Evolutionary conservation across 2,888 invertebrate species (phyloP), one percentile per base, ranked within the genome.

Genomic region (Steinernema hermaphroditum): DNA sequence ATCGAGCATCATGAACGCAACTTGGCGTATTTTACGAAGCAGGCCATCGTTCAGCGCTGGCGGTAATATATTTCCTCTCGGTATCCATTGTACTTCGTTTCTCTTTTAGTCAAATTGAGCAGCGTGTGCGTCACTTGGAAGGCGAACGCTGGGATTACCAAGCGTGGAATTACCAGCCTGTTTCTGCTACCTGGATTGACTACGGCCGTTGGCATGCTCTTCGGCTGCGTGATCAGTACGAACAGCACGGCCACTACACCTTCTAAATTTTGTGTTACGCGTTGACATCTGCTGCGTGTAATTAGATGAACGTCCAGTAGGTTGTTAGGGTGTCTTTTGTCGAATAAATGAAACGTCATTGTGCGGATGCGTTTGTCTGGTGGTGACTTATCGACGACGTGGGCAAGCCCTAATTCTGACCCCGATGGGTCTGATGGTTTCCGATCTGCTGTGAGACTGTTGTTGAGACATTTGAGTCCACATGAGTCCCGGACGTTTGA

Each of bases 131-230:
- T 77, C 84, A 84, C 77, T 76, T 84, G 62, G 80, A 84, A 75
- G 82, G 83, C 19, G 82, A 84, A 74, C 78, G 83, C 70, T 82
- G 82, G 81, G 84, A 84, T 73, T 84, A 85, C 77, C 85, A 85
- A 77, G 84, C 80, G 29, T 85, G 80, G 79, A 80, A 77, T 73
- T 83, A 84, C 71, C 78, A 81, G 74, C 84, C 84, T 54, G 82
- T 84, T n/a, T 82, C 83, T 22, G 76, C 84, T 44, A 74, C 78
- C 54, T 84, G 84, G 84, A 77, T 84, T 70, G 84, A 84, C 57
- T 79, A 79, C 69, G 80, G 81, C 24, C 77, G 83, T 72, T 79
- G 80, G 79, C 81, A 80, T 44, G 80, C 80, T 24, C 70, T 82
- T 41, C 77, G 80, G 19, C 72, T 80, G 73, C 77, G 80, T 75